Base-by-base conservation (phyloP, 2,888 invertebrate genomes). In the Drosophila fulvimacula region DNA sequence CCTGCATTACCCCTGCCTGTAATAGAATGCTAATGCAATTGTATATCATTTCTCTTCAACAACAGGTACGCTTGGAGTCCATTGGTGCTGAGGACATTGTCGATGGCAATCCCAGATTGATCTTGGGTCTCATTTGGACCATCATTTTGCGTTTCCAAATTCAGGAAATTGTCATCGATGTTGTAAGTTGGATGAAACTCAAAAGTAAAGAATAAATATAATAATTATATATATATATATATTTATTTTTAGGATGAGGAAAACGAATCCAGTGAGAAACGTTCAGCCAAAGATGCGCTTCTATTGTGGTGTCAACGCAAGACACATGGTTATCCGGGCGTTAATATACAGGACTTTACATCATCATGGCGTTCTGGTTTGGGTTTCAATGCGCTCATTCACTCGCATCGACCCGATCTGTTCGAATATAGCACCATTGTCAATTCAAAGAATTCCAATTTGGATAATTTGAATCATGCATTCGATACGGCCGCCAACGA, bases 1-100 rank as follows among this genome's bases (percentile, higher is more conserved):
- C 13, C 36, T n/a, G 46, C 27, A 46, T 46, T 42, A 10, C 10
- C 21, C 15, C 19, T 11, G 1, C 17, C 32, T 44, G 32, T 41
- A 44, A 38, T 34, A 64, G 59, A 34, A 57, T 64, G 52, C 52
- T 67, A 76, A 80, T 80, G 68, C 64, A 68, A 67, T 71, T 75
- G 63, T 75, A 58, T 49, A 39, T 44, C 36, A 55, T 65, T 65
- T 64, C 48, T 64, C 42, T 39, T 51, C 13, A 17, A 36, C 15
- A 24, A 53, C 92, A 98, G 98, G 97, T 99, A 69, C 96, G 98
- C 53, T 93, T 99, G 92, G 99, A 99, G 94, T 99, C 98, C 90
- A 99, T 99, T 90, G 99, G 99, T 76, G 99, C 99, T 17, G 99
- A 99, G 93, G 99, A 99, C 93, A 99, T 99, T 80, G 98, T 99